Base-by-base conservation (phyloP, 2,797 vertebrate genomes). In the Uromys caudimaculatus region DNA sequence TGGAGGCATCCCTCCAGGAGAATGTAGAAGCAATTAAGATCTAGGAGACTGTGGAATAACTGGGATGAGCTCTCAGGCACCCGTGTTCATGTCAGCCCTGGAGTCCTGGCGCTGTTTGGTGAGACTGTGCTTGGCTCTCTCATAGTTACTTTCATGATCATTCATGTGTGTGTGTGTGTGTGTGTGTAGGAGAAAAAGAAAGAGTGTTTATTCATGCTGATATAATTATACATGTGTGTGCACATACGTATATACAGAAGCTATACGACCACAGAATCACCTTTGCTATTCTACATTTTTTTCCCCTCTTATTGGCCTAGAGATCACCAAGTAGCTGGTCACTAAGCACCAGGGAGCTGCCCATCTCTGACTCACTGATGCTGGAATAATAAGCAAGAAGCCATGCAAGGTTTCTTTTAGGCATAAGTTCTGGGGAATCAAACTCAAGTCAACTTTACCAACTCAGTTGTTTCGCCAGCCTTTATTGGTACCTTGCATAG, bases 401-500 rank as follows among this genome's bases (percentile, higher is more conserved):
- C 17, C 17, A 60, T 60, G 38, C 27, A 32, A 32, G 38, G 32
- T 89, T 87, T 35, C n/a, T 73, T 76, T 35, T 16, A 76, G 27
- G 12, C 19, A 23, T 47, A 27, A 41, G 17, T 76, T 76, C 54
- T 44, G 5, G 24, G 44, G 24, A 73, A 73, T 32, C 67, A 56
- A 41, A 73, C 16, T 58, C 16, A 29, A 13, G 67, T 88, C 67
- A 89, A 38, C 71, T 60, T 76, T 60, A 4, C 38, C 38, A 35
- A 35, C 41, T 60, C 2, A 76, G 9, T 32, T 32, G 19, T 76
- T 29, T 47, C 54, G 38, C 27, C 17, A 47, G 38, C 29, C 38
- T 0, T 60, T 17, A 12, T 0, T 24, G 12, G 2, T 12, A 7
- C 64, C 67, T 41, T 69, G 56, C 2, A 21, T 32, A 0, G 2